Conservation (phyloP, 2,888 invertebrate genomes). For the Tetanocera ferruginea region DNA sequence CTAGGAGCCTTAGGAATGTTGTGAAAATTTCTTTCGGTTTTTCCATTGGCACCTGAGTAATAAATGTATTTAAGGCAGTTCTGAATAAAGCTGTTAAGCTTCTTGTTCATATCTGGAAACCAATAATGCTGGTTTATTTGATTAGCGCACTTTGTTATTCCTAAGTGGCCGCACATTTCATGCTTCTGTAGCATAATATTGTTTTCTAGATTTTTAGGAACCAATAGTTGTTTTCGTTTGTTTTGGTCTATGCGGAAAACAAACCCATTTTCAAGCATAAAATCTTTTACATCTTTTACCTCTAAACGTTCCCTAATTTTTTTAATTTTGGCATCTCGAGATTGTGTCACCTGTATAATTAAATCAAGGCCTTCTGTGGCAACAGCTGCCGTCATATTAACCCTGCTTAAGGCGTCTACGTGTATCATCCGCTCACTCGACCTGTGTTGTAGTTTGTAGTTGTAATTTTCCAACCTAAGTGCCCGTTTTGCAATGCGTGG, state of each 20-base stretch:
- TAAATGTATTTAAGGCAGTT: constrained; percentile 17
- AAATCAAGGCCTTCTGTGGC: background rate
- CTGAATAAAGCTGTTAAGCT: background rate
- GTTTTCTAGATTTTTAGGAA: background rate
- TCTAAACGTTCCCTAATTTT: background rate
- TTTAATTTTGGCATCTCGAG: background rate
- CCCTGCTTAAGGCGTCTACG: constrained; percentile 29
- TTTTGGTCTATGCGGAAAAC: no score
- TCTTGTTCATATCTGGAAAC: background rate
- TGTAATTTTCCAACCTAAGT: constrained; percentile 26
- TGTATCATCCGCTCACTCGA: constrained; percentile 19
- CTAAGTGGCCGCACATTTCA: background rate
- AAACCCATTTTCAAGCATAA: no score
- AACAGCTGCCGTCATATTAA: background rate
- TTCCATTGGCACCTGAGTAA: background rate
- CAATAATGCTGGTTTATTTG: constrained; percentile 2
- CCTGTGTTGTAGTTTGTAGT: constrained; percentile 18
- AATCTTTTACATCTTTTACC: background rate
- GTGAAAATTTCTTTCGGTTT: constrained; percentile 11
- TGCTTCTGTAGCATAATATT: background rate
- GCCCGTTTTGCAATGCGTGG: constrained; percentile 32
- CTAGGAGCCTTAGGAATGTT: constrained; percentile 33
- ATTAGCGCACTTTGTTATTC: background rate
- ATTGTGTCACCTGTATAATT: background rate
- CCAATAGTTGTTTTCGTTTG: background rate